Conservation (phyloP, 2,113 vertebrate species). For the Emydura subglobosa region DNA sequence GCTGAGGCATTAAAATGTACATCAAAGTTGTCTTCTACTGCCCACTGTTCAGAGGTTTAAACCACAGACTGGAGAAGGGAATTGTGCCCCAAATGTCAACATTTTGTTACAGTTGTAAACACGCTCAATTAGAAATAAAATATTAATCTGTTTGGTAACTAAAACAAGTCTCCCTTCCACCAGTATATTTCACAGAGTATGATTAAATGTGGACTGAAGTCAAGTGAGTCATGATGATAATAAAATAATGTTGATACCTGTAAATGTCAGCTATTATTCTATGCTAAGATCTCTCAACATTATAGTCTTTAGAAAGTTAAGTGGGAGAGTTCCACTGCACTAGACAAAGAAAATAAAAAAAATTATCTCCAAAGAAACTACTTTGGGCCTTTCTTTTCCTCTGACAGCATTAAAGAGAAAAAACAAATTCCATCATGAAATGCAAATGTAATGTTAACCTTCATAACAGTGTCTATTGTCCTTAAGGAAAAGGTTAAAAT, state of each 20-base stretch:
- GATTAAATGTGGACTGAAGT: conserved; percentile 7
- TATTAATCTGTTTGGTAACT: conserved; percentile 17
- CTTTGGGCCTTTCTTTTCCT: not conserved
- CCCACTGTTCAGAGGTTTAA: not conserved
- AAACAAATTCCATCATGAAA: rapidly evolving
- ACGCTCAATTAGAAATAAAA: not conserved
- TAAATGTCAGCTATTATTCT: not conserved
- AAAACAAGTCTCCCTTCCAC: not conserved
- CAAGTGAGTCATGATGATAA: conserved; percentile 46
- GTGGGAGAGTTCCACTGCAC: not conserved
- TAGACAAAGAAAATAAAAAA: not conserved
- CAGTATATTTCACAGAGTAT: not conserved
- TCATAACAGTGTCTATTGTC: not conserved
- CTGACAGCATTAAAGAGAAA: not conserved
- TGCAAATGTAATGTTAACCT: not conserved
- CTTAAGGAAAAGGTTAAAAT: not conserved
- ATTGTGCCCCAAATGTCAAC: not conserved
- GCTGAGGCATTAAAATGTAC: not conserved
- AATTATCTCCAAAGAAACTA: not conserved
- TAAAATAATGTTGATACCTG: conserved; percentile 40
- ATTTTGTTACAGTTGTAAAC: conserved; percentile 3
- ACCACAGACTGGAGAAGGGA: not conserved
- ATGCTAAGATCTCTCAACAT: not conserved
- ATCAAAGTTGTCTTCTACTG: not conserved
- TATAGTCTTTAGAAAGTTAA: conserved; percentile 22